Percentiles rank a stretch among this genome's conserved stretches.
Conservation (phyloP, 2,888 invertebrate species). For the Corythucha ciliata region DNA sequence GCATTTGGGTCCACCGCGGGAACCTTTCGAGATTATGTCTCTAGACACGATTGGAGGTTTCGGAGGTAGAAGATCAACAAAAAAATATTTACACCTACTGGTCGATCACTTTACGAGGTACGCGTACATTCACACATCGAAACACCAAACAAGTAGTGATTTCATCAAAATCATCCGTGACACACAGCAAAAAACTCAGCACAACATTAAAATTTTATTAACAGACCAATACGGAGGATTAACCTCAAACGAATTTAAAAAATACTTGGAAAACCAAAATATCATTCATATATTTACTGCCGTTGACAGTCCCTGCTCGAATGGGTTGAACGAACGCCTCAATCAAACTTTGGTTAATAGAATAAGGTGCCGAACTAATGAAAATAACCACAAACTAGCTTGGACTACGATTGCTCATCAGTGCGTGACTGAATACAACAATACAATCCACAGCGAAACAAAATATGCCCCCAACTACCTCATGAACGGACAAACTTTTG, state of each 20-base stretch:
- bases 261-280: constrained; percentile 32
- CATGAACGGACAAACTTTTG: constrained; percentile 26
- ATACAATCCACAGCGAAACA: constrained; percentile 30
- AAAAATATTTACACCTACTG: constrained; percentile 36
- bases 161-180: constrained; percentile 33
- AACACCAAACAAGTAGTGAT: constrained; percentile 34
- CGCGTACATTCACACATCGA: constrained; percentile 35
- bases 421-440: constrained; percentile 31
- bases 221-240: constrained; percentile 36
- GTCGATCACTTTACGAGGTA: constrained; percentile 36
- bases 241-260: constrained; percentile 35
- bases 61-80: constrained; percentile 34
- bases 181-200: not conserved
- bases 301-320: constrained; percentile 31
- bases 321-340: constrained; percentile 32
- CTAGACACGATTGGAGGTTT: constrained; percentile 38
- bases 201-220: constrained; percentile 29
- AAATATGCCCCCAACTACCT: constrained; percentile 32
- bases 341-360: constrained; percentile 33
- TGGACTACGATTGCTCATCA: constrained; percentile 32
- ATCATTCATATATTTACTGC: constrained; percentile 31
- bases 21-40: constrained; percentile 37
- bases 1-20: constrained; percentile 35
- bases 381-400: constrained; percentile 24
- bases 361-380: constrained; percentile 33